Conservation (phyloP, 1,140 invertebrate genomes). For the Zaprionus ghesquierei region DNA sequence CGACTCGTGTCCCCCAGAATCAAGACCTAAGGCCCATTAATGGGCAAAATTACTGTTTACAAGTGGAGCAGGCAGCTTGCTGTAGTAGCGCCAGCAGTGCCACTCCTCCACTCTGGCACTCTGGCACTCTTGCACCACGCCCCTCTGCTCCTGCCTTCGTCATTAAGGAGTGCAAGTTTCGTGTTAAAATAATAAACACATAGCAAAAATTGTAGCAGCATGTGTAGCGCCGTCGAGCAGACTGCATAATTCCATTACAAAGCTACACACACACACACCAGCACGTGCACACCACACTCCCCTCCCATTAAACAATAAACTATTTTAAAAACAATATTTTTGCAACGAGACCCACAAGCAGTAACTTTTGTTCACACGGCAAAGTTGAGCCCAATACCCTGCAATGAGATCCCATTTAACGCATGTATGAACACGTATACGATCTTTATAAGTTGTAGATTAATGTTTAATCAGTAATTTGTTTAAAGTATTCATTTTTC, state of each 20-base stretch:
- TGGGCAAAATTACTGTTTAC: conserved; percentile 80
- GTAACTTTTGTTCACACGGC: conserved; percentile 64
- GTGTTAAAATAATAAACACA: conserved; percentile 82
- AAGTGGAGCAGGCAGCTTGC: conserved; percentile 52
- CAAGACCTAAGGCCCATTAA: conserved; percentile 62
- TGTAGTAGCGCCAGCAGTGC: conserved; percentile 1
- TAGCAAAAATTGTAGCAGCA: conserved; percentile 75
- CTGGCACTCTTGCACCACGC: too few species aligned
- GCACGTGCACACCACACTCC: background rate
- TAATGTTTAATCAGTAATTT: background rate
- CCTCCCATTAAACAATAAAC: conserved; percentile 53
- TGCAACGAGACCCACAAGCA: conserved; percentile 25
- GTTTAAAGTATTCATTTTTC: background rate
- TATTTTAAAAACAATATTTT: conserved; percentile 74
- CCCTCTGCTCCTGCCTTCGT: background rate
- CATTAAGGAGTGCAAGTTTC: conserved; percentile 70
- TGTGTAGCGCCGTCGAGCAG: conserved; percentile 25
- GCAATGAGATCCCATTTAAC: background rate
- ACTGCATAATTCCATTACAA: conserved; percentile 72
- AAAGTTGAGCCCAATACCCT: conserved; percentile 41
- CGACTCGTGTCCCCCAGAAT: conserved; percentile 9
- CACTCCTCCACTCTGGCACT: too few species aligned
- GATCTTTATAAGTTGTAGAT: background rate
- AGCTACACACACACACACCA: conserved; percentile 26
- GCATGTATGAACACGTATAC: background rate